Evolutionary conservation across 2,888 invertebrate species (phyloP).

Genomic region (Philonicus albiceps): DNA sequence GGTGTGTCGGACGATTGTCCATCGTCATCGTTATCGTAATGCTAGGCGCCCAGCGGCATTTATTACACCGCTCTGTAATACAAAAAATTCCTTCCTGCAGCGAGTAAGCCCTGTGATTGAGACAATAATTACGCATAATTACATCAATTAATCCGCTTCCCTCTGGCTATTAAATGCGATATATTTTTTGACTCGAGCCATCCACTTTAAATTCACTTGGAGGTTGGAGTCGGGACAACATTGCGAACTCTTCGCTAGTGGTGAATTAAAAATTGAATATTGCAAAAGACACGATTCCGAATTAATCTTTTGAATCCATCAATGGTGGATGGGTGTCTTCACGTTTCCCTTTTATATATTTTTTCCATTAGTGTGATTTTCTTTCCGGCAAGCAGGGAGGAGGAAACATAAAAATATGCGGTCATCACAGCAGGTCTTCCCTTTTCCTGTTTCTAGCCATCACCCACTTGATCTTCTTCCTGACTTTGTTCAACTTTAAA

Average conservation of each 20-base stretch:
- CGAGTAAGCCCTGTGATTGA: neutral
- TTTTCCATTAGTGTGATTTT: neutral
- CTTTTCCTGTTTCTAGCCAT: neutral
- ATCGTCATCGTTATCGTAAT: neutral
- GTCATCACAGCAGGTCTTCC: neutral
- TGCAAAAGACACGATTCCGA: neutral
- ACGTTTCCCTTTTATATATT: neutral
- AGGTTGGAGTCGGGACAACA: neutral
- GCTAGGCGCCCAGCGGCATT: neutral
- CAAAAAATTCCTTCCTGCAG: neutral
- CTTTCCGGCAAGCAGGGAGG: neutral
- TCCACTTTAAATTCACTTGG: neutral
- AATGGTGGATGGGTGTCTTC: neutral
- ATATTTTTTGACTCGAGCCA: neutral
- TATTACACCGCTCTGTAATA: neutral
- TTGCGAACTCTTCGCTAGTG: too few species aligned
- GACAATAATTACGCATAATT: neutral
- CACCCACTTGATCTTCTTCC: neutral
- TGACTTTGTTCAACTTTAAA: neutral
- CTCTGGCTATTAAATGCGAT: neutral
- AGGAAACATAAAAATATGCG: neutral
- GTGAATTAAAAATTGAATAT: neutral
- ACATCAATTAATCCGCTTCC: neutral
- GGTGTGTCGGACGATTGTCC: too few species aligned
- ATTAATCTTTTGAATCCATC: neutral